Percentiles rank a stretch among this genome's conserved stretches.
phyloP scores from a whole-genome alignment of 2,888 invertebrate species.

The Hyalella azteca region DNA sequence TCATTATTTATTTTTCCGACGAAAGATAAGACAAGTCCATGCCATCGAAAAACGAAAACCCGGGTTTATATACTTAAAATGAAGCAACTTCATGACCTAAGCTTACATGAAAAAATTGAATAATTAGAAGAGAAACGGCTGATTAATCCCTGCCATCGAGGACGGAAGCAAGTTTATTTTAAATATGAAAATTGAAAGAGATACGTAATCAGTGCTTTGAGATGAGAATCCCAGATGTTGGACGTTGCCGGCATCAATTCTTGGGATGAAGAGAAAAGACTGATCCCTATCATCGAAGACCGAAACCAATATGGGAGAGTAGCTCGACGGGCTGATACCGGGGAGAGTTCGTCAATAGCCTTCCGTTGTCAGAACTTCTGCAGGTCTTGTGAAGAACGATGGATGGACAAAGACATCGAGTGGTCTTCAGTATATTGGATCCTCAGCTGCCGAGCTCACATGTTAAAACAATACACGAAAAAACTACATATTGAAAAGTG shows the following conservation, averaged over 20 bases:
- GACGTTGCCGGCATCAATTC: not conserved
- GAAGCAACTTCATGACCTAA: too few relatives aligned
- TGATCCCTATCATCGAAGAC: not conserved
- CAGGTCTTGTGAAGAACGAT: not conserved
- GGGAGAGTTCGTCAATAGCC: not conserved
- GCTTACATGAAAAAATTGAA: too few relatives aligned
- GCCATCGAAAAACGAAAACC: too few relatives aligned
- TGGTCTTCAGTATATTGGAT: slow-evolving; percentile 24
- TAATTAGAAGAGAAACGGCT: too few relatives aligned
- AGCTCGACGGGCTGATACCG: not conserved
- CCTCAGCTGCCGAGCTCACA: not conserved
- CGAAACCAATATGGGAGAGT: not conserved
- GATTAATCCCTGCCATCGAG: too few relatives aligned
- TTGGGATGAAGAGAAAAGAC: not conserved
- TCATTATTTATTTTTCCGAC: too few relatives aligned
- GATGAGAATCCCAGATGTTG: not conserved
- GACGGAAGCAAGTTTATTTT: too few relatives aligned
- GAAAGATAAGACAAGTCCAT: too few relatives aligned
- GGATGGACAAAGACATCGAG: not conserved
- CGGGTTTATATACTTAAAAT: too few relatives aligned
- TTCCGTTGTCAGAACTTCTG: slow-evolving; percentile 14
- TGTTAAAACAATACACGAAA: not conserved
- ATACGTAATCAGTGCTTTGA: not conserved
- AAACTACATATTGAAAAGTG: not conserved
- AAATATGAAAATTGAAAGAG: too few relatives aligned